A percentile compares a stretch with the other conserved stretches of the same genome.
Conservation (phyloP, 2,888 invertebrate species). For the Ganaspis brasiliensis region DNA sequence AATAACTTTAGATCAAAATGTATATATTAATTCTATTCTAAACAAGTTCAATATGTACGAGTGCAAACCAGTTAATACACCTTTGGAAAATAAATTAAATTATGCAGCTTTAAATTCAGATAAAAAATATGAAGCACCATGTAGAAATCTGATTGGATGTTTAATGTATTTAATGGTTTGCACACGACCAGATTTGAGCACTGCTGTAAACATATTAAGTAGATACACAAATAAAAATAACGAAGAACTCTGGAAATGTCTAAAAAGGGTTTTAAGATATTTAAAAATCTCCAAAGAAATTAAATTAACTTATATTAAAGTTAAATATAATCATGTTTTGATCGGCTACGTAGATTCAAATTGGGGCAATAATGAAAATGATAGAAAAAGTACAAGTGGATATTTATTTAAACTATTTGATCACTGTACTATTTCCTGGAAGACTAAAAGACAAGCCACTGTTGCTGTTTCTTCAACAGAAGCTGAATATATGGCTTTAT, state of each 20-base stretch:
- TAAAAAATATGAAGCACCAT: conserved; percentile 44
- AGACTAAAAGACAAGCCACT: conserved; percentile 55
- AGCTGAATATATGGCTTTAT: conserved; percentile 62
- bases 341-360: conserved; percentile 45
- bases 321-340: conserved; percentile 49
- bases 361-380: conserved; percentile 50
- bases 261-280: conserved; percentile 50
- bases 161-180: conserved; percentile 57
- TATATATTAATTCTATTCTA: conserved; percentile 56
- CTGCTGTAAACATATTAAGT: conserved; percentile 50
- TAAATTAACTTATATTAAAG: conserved; percentile 47
- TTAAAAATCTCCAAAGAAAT: conserved; percentile 52
- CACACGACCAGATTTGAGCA: conserved; percentile 51
- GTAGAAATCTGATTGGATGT: conserved; percentile 54
- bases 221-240: conserved; percentile 51
- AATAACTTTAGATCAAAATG: conserved; percentile 55
- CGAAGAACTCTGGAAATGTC: conserved; percentile 50
- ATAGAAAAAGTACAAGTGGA: conserved; percentile 57
- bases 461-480: conserved; percentile 60
- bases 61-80: conserved; percentile 55
- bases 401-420: conserved; percentile 48
- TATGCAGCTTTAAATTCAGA: conserved; percentile 40
- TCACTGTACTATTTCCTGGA: conserved; percentile 11
- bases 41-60: conserved; percentile 61
- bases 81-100: conserved; percentile 45